These are phyloP conservation scores for Phylloscopus trochilus DNA, from an alignment of 2,113 vertebrate genomes.

Conservation along the genomic window DNA sequence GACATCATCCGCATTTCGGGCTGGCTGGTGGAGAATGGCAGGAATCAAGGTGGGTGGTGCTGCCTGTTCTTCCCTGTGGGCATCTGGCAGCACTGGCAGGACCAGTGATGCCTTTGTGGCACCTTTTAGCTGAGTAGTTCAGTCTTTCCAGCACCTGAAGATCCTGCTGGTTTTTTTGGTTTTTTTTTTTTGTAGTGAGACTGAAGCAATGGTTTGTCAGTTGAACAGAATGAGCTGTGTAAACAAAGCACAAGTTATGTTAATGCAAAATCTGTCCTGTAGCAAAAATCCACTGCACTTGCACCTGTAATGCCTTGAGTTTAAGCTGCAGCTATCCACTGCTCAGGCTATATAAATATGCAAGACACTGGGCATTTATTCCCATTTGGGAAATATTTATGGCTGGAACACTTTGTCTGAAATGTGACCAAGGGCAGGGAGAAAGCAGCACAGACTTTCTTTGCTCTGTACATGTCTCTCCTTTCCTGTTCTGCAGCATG, in stretches of 20 bases:
- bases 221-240: not conserved
- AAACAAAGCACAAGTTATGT: not conserved
- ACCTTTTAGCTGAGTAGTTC: not conserved
- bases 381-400: not conserved
- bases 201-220: not conserved
- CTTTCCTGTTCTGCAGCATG: not conserved
- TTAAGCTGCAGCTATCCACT: not conserved
- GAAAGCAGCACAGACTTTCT: not conserved
- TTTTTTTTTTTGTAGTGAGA: not conserved
- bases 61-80: not conserved
- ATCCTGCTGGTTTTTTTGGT: no score
- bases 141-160: not conserved
- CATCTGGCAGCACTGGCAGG: not conserved
- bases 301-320: not conserved
- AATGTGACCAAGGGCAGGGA: not conserved
- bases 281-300: not conserved
- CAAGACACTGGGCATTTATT: not conserved
- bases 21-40: constrained; percentile 95
- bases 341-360: not conserved
- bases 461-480: not conserved
- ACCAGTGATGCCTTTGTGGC: not conserved
- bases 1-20: constrained; percentile 90
- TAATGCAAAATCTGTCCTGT: not conserved
- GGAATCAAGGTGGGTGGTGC: constrained; percentile 86
- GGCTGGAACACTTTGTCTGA: not conserved